Conservation (phyloP, 2,797 vertebrate species). For the Notolepis coatsorum region DNA sequence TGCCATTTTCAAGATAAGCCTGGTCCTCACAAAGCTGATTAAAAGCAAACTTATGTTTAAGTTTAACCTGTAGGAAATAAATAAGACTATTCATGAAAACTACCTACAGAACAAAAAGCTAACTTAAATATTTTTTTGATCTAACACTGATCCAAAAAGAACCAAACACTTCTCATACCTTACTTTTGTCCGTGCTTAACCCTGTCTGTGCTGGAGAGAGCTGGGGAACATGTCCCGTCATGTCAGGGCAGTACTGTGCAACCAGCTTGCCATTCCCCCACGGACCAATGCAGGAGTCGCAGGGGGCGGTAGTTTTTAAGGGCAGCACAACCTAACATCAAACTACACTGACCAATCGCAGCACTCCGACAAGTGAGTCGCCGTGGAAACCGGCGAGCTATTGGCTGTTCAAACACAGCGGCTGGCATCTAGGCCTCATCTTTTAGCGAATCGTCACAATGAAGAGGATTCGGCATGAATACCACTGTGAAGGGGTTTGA, state of each 20-base stretch:
- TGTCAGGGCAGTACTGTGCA: conserved; percentile 56
- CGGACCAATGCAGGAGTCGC: conserved; percentile 9
- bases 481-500: not conserved
- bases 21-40: too few relatives aligned
- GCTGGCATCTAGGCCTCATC: conserved; percentile 17
- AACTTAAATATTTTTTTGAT: too few relatives aligned
- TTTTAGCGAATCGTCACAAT: conserved; percentile 60
- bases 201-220: conserved; percentile 31
- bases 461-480: conserved; percentile 53
- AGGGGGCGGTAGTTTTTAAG: conserved; percentile 35
- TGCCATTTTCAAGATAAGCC: too few relatives aligned
- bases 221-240: conserved; percentile 75
- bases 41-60: too few relatives aligned
- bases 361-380: conserved; percentile 25
- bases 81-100: too few relatives aligned
- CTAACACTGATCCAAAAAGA: too few relatives aligned
- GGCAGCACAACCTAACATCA: conserved; percentile 51
- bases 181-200: conserved; percentile 41
- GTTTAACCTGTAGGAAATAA: too few relatives aligned
- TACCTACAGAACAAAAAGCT: too few relatives aligned
- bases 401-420: conserved; percentile 36
- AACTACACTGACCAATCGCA: conserved; percentile 48
- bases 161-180: conserved; percentile 20
- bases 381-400: conserved; percentile 15
- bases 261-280: conserved; percentile 19